Evolutionary conservation across 1,140 invertebrate species (phyloP), one percentile per base, ranked within the genome.

Genomic region (Bactericera cockerelli): DNA sequence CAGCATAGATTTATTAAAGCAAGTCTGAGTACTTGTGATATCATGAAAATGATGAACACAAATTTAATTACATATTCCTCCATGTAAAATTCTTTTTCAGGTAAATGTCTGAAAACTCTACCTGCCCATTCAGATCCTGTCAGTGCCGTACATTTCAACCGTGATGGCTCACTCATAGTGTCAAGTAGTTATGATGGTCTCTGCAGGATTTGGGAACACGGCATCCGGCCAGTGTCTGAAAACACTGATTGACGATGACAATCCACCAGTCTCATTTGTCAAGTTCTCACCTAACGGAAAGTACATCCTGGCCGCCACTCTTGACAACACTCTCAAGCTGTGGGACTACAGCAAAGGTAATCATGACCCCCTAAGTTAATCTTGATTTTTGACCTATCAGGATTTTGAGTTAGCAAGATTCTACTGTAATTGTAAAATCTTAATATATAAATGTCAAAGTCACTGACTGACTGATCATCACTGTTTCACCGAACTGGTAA

Each of bases 251-350:
- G 89, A 89, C 75, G 91, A 97, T 71, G 95, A 98, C 68, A 99
- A 99, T 76, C 95, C 95, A 13, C 96, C 97, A 13, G 96, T 99
- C 19, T 99, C 96, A 8, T 99, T 98, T 80, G 97, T 99, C 0
- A 99, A 99, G 73, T 99, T 99, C 75, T 99, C 96, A 39, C 97
- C 97, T 0, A 99, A 99, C 74, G 96, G 96, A 63, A 99, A 99
- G 76, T 99, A 99, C 68, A 98, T 99, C 61, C 74, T 99, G 56
- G 93, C 96, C 4, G 95, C 96, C 16, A 99, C 96, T 1, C 74
- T 99, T 59, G 96, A 99, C 72, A 99, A 98, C 71, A 97, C 93
- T 10, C 78, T 99, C 2, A 99, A 99, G 75, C 73, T 99, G 49
- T 99, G 97, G 97, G 97, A 99, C 72, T 99, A 98, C 73, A 95